These are phyloP conservation scores for Acrobasis consociella DNA, from an alignment of 2,888 invertebrate species.

Conservation along the genomic window DNA sequence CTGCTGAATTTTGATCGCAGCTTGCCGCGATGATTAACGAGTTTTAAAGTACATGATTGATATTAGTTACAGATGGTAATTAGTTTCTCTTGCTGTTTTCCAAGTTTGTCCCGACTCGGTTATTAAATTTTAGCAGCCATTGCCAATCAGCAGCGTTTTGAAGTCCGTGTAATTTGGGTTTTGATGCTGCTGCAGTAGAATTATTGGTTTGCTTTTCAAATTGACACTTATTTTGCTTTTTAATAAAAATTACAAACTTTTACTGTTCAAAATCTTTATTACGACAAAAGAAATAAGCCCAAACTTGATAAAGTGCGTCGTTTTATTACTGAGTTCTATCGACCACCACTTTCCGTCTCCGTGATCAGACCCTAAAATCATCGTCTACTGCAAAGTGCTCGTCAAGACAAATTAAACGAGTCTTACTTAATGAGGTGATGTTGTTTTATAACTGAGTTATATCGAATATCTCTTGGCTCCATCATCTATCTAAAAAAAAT, in stretches of 20 bases:
- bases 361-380: no score
- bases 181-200: neutral
- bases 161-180: neutral
- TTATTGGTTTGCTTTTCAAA: neutral
- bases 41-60: conserved; percentile 19
- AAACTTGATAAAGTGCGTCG: no score
- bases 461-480: no score
- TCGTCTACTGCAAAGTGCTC: no score
- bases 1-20: neutral
- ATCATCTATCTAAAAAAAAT: no score
- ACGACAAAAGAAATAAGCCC: no score
- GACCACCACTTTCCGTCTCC: no score
- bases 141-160: conserved; percentile 13
- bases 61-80: conserved; percentile 19
- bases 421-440: no score
- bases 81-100: conserved; percentile 17
- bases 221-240: neutral
- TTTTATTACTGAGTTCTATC: no score
- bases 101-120: conserved; percentile 1
- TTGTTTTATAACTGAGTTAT: no score
- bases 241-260: neutral
- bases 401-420: no score
- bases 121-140: conserved; percentile 1
- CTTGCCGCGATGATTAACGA: conserved; percentile 12
- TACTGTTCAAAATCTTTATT: no score